These are phyloP conservation scores for Columba janthina DNA, from an alignment of 2,113 vertebrate genomes.

Conservation along the genomic window DNA sequence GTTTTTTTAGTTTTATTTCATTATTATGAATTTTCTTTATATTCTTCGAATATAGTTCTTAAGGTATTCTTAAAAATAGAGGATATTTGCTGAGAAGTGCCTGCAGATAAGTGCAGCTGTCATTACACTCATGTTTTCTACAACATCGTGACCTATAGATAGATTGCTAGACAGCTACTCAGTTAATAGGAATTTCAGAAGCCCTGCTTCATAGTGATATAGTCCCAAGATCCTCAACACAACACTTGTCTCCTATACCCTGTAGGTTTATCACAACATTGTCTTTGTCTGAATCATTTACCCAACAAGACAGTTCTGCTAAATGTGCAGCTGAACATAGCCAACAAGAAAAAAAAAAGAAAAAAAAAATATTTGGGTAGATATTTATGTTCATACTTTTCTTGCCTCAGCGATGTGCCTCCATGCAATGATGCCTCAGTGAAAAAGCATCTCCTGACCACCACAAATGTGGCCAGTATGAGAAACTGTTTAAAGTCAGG, in stretches of 20 bases:
- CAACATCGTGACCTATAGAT: not conserved
- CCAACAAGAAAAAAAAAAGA: not conserved
- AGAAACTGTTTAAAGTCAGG: not conserved
- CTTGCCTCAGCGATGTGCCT: not conserved
- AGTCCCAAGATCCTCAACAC: not conserved
- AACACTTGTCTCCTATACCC: not conserved
- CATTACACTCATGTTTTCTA: not conserved
- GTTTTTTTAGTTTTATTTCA: not conserved
- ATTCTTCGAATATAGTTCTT: not conserved
- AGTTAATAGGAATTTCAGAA: not conserved
- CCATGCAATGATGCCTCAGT: accelerated
- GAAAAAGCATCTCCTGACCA: not conserved
- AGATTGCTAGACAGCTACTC: not conserved
- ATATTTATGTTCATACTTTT: not conserved
- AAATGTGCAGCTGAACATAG: not conserved
- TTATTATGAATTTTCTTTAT: not conserved
- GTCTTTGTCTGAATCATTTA: not conserved
- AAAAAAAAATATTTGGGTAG: not conserved
- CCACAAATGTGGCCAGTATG: not conserved
- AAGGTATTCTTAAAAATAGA: not conserved
- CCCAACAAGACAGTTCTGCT: not conserved
- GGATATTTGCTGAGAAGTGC: not conserved
- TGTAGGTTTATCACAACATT: not conserved
- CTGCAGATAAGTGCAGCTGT: not conserved
- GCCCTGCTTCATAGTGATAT: not conserved